A percentile compares a stretch with the other conserved stretches of the same genome.
Conservation (phyloP, 2,888 invertebrate genomes). For the Heterodera filipjevi region DNA sequence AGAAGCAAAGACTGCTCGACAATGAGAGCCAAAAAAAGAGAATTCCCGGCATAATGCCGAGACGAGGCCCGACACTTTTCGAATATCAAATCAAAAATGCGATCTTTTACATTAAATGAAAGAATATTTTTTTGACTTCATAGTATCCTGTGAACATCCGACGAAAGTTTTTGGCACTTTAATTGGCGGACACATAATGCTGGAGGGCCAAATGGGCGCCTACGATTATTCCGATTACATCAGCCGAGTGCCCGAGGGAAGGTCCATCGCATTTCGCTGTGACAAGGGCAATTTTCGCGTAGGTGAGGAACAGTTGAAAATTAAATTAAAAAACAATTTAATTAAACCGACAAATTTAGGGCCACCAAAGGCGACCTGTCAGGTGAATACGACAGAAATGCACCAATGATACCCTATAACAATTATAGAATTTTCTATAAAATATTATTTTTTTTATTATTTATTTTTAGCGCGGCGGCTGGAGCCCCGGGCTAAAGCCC, state of each 20-base stretch:
- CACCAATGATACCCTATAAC: too few species aligned
- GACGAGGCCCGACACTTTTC: too few species aligned
- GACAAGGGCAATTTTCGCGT: slow-evolving; percentile 64
- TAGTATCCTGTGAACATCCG: slow-evolving; percentile 64
- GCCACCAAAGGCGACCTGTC: slow-evolving; percentile 63
- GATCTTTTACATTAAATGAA: too few species aligned
- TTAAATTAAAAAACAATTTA: not conserved
- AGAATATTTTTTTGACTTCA: not conserved
- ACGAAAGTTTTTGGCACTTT: slow-evolving; percentile 61
- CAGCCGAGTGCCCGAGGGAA: slow-evolving; percentile 59
- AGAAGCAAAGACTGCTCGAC: too few species aligned
- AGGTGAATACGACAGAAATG: too few species aligned
- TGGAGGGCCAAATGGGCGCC: slow-evolving; percentile 67
- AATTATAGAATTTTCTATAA: not conserved
- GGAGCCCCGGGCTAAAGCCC: slow-evolving; percentile 61
- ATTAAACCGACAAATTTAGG: slow-evolving; percentile 49
- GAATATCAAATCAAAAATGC: too few species aligned
- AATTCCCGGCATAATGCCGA: too few species aligned
- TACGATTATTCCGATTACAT: slow-evolving; percentile 68
- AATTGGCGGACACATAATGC: slow-evolving; percentile 65
- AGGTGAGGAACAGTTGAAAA: slow-evolving; percentile 49
- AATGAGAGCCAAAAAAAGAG: too few species aligned
- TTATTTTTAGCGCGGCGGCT: slow-evolving; percentile 45
- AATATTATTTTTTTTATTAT: not conserved
- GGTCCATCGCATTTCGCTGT: slow-evolving; percentile 64